Conservation (phyloP, 2,888 invertebrate species). For the Rambutsinella grinnellia region DNA sequence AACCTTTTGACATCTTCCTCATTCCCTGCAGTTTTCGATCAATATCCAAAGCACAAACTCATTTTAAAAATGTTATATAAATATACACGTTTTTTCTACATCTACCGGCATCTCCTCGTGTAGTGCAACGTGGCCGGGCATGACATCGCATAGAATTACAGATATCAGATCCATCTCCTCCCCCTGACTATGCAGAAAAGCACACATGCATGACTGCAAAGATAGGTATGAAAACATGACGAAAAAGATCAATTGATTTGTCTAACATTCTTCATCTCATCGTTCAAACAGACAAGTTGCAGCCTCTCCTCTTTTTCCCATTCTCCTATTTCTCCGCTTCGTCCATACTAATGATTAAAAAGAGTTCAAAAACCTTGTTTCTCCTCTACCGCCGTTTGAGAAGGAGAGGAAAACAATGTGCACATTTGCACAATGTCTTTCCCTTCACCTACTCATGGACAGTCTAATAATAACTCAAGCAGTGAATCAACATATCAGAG, state of each 20-base stretch:
- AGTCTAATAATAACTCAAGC: background rate
- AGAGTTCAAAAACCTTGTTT: constrained; percentile 12
- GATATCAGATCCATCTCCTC: too few species aligned
- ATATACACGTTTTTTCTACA: background rate
- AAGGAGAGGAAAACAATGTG: background rate
- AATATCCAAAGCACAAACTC: background rate
- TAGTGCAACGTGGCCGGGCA: background rate
- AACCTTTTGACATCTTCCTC: background rate
- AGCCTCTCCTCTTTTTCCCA: background rate
- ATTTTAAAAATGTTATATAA: background rate
- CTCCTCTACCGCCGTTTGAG: too few species aligned
- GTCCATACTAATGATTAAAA: background rate
- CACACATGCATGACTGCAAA: background rate
- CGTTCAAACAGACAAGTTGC: background rate
- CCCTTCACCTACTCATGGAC: background rate
- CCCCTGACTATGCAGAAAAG: background rate
- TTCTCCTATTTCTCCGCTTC: background rate
- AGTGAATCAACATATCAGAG: too few species aligned
- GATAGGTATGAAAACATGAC: background rate
- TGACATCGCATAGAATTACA: background rate
- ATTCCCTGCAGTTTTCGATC: too few species aligned
- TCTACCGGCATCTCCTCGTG: background rate
- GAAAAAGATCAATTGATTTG: constrained; percentile 10
- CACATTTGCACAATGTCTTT: background rate
- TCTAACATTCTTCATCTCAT: constrained; percentile 9